A percentile compares a stretch with the other conserved stretches of the same genome.
Conservation (phyloP, 2,888 invertebrate species). For the Sesia apiformis region DNA sequence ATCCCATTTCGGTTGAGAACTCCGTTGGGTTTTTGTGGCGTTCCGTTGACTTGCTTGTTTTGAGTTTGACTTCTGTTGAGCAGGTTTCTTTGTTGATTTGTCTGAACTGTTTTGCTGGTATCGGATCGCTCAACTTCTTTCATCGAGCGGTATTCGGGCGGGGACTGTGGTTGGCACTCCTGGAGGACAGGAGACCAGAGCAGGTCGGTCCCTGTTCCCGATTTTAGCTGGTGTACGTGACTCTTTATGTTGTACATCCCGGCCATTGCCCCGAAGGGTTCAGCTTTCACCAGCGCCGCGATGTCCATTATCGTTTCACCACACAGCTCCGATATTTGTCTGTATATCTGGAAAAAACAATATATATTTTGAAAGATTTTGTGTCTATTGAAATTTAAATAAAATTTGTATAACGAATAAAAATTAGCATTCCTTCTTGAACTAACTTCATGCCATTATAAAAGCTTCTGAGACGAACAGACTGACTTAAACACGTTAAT, state of each 20-base stretch:
- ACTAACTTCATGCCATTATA: no score
- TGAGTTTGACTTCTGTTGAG: background rate
- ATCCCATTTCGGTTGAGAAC: background rate
- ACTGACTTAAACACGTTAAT: no score
- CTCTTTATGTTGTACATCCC: constrained; percentile 78
- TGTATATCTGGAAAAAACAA: constrained; percentile 40
- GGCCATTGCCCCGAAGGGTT: constrained; percentile 73
- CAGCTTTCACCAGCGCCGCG: constrained; percentile 60
- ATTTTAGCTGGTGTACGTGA: constrained; percentile 41
- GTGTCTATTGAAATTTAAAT: no score
- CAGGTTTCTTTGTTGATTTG: background rate
- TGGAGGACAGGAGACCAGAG: constrained; percentile 40
- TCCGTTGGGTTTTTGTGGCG: background rate
- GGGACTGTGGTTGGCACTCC: constrained; percentile 36
- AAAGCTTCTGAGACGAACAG: no score
- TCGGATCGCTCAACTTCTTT: constrained; percentile 3
- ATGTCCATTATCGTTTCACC: constrained; percentile 54
- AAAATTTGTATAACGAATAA: no score
- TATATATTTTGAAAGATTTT: background rate
- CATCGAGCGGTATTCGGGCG: constrained; percentile 33
- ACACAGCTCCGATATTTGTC: constrained; percentile 65
- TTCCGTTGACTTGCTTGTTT: background rate
- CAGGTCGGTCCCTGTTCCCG: constrained; percentile 33
- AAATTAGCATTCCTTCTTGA: no score
- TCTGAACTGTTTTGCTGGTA: background rate